Evolutionary conservation across 2,113 vertebrate genomes (phyloP), one percentile per base, ranked within the genome.

Genomic region (Struthio camelus): DNA sequence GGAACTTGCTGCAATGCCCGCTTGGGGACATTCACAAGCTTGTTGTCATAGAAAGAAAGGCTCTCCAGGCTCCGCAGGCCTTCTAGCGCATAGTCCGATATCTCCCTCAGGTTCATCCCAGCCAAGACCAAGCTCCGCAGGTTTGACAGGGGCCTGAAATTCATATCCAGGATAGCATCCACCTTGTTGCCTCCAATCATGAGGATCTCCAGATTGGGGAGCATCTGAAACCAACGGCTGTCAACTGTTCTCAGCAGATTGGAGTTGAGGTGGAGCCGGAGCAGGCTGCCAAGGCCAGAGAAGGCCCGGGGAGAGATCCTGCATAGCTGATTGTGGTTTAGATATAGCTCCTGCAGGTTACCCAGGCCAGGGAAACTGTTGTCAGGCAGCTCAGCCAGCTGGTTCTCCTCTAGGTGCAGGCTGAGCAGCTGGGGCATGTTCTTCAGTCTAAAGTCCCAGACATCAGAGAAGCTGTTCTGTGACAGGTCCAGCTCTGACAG

Each of bases 151-250:
- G 99, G 98, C 71, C 98, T 96, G 97, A 99, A 99, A 50, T 99
- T 99, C 96, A 98, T 98, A 80, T 99, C 99, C 87, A 97, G 92
- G 86, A 99, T 98, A 3, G 97, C 98, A 0, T 98, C 99, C 65
- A 99, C 99, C 69, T 98, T 99, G 97, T 99, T 99, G 24, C 99
- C 99, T 0, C 99, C 99, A 0, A 99, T 98, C 99, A 99, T 99
- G 80, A 99, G 99, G 94, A 99, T 98, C 96, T 99, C 99, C 79
- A 99, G 94, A 85, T 62, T 98, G 90, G 99, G 99, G 80, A 99
- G 96, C 88, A 86, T 96, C 91, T 97, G 98, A 89, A 99, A 99
- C 99, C 99, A 99, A 67, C 94, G 98, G 51, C 98, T 98, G 88
- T 99, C 98, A 0, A 99, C 88, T 3, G 97, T 97, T 82, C 97